Evolutionary conservation across 2,888 invertebrate species (phyloP), one percentile per base, ranked within the genome.

Genomic region (Athrips mouffetella): DNA sequence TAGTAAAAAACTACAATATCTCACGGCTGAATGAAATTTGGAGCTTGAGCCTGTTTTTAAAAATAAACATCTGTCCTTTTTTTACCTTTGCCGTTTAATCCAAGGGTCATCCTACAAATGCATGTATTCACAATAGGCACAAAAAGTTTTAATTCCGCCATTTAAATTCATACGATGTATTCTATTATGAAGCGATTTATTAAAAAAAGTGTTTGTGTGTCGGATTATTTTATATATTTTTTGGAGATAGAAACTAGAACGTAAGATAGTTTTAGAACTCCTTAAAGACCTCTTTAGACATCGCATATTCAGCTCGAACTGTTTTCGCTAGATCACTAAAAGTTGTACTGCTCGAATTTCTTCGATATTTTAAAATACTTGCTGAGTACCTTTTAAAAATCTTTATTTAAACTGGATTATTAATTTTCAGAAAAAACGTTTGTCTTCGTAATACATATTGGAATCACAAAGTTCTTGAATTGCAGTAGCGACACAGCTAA

Each of bases 91-190:
- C 18, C 31, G 15, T 13, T 49, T 54, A 49, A 54, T 57, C 52
- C 53, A 37, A 41, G 47, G 54, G 49, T 52, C 52, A 53, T 51
- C 47, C 33, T 18, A 52, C n/a, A 52, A 42, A 29, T 29, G 49
- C 25, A 41, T 41, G 46, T 49, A 44, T 44, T 23, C 25, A 44
- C 41, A 50, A 53, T 49, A 47, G 49, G 46, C 37, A 52, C 50
- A 55, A 51, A 57, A 54, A 48, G 48, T 53, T 49, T 51, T 58
- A 53, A 58, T 55, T 55, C 52, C 48, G 33, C 49, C 46, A 45
- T 55, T 52, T 55, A 51, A 48, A 58, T 58, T 58, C 53, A 58
- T 50, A 46, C 31, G 49, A 47, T 51, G 50, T 48, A 48, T 51
- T 45, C 48, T 48, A 45, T 48, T 49, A 25, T 44, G 47, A 44